phyloP scores from a whole-genome alignment of 2,888 invertebrate species.

The Hedya salicella region DNA sequence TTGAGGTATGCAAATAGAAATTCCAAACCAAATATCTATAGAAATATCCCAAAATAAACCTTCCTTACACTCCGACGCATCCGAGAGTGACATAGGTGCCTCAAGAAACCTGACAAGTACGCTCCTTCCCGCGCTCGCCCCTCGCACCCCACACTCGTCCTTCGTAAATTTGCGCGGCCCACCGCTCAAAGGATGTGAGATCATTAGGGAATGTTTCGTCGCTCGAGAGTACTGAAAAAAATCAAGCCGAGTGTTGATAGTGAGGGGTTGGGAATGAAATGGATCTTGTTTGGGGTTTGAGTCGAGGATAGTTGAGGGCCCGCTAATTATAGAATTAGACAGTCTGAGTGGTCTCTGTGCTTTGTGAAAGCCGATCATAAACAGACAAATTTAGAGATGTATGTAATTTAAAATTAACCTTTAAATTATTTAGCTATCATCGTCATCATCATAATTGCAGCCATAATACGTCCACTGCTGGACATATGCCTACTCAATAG shows the following conservation, averaged over 20 bases:
- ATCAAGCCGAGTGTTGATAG: constrained; percentile 39
- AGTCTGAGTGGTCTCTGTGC: not conserved
- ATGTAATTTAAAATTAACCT: too few relatives aligned
- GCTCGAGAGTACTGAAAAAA: constrained; percentile 34
- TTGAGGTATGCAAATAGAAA: not conserved
- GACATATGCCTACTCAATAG: too few relatives aligned
- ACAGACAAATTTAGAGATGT: not conserved
- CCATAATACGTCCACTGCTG: too few relatives aligned
- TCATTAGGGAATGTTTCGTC: constrained; percentile 60
- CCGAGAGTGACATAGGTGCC: constrained; percentile 9
- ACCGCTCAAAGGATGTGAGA: constrained; percentile 67
- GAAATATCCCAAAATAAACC: not conserved
- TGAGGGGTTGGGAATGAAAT: constrained; percentile 36
- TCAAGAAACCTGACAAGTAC: constrained; percentile 22
- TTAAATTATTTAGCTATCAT: too few relatives aligned
- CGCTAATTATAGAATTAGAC: not conserved
- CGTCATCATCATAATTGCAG: too few relatives aligned
- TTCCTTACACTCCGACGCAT: constrained; percentile 4
- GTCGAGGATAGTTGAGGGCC: not conserved
- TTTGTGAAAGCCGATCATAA: not conserved
- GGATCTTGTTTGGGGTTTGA: constrained; percentile 9
- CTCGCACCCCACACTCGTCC: constrained; percentile 45
- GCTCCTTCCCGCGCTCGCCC: constrained; percentile 13
- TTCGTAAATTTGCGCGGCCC: constrained; percentile 63
- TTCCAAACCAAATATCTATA: not conserved